These are phyloP conservation scores for Puffinus mauretanicus DNA, from an alignment of 2,113 vertebrate species.

Conservation along the genomic window DNA sequence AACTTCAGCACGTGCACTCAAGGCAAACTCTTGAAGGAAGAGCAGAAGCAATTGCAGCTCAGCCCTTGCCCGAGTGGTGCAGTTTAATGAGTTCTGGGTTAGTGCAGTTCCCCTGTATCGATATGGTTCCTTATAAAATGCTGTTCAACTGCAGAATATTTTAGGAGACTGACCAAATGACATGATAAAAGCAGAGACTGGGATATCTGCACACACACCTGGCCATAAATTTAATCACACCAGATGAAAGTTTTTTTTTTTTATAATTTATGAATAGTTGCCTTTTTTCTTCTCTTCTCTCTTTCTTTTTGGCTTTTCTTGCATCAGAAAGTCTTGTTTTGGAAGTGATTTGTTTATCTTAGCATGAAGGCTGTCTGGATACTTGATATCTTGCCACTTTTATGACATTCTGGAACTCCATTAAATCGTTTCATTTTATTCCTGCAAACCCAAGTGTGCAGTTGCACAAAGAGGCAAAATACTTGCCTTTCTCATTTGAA, in stretches of 20 bases:
- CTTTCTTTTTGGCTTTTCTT: background rate
- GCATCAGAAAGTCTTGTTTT: background rate
- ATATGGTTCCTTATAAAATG: background rate
- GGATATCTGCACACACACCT: background rate
- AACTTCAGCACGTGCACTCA: background rate
- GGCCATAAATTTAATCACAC: background rate
- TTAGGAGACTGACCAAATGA: background rate
- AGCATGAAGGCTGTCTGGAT: background rate
- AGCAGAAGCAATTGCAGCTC: background rate
- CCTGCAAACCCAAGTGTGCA: background rate
- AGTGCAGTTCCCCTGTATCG: background rate
- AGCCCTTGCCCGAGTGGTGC: background rate
- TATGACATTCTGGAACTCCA: background rate
- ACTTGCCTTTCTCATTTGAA: background rate
- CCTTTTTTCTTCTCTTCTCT: background rate
- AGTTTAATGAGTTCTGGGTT: background rate
- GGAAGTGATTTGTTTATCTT: background rate
- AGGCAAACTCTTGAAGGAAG: background rate
- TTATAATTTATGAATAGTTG: background rate
- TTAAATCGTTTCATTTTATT: background rate
- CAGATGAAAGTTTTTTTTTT: background rate
- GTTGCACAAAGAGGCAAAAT: background rate
- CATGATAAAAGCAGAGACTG: background rate
- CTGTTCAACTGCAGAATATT: background rate
- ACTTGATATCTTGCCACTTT: background rate